phyloP scores from a whole-genome alignment of 2,797 vertebrate genomes.

The Platyrinchus mystaceus region DNA sequence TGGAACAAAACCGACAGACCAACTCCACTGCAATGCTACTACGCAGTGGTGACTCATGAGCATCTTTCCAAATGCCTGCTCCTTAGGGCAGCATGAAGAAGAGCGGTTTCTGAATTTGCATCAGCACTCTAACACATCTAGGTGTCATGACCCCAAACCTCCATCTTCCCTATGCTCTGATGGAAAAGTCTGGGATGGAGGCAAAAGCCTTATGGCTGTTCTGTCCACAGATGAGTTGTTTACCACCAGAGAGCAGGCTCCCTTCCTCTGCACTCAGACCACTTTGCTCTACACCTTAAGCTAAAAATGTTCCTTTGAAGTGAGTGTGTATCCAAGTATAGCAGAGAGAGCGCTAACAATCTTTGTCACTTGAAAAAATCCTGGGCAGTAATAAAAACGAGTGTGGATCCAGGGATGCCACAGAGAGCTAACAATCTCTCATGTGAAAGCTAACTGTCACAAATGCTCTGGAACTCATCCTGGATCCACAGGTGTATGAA shows the following conservation, averaged over 20 bases:
- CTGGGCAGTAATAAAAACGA: not conserved
- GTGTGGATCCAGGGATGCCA: not conserved
- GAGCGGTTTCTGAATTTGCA: not conserved
- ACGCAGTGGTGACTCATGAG: accelerated
- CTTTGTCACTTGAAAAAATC: not conserved
- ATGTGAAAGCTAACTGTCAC: not conserved
- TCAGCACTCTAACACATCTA: not conserved
- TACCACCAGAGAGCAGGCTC: not conserved
- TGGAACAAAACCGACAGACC: not conserved
- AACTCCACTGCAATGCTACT: not conserved
- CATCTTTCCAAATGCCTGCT: not conserved
- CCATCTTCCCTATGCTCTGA: not conserved
- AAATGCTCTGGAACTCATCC: not conserved
- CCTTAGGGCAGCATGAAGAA: not conserved
- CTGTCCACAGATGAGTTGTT: not conserved
- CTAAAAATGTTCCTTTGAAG: not conserved
- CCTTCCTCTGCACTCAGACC: not conserved
- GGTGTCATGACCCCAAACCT: not conserved
- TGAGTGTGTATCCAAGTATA: not conserved
- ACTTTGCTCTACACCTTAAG: not conserved
- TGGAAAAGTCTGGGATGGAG: not conserved
- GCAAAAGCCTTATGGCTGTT: not conserved
- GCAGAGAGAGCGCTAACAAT: not conserved
- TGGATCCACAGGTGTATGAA: accelerated
- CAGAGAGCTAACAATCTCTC: not conserved